Evolutionary conservation across 2,113 vertebrate genomes (phyloP), one percentile per base, ranked within the genome.

Genomic region (Hiodon alosoides): DNA sequence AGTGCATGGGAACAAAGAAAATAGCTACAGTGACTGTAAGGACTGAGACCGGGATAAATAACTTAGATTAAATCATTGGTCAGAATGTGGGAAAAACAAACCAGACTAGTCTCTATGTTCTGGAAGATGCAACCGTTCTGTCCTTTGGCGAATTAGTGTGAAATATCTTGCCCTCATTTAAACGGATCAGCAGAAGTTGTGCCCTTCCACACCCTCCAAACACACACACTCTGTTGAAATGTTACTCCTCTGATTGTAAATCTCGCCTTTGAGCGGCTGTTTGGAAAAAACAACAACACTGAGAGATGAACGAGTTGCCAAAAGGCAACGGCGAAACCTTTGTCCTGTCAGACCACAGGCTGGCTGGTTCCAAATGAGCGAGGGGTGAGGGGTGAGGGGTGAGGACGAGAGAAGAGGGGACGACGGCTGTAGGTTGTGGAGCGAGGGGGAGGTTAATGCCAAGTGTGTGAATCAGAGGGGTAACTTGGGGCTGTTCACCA

Each of bases 401-500:
- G 50, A 7, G 6, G 61, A 17, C 16, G 47, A 51, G 16, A 2
- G 59, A 54, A 10, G 51, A 46, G 31, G 47, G 11, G 8, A 16
- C 10, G 11, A 13, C 2, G 5, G 3, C 31, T 31, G 31, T 31
- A 60, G 62, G 60, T 58, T 10, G 72, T 76, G 82, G 64, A 70
- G 69, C 74, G 79, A 80, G 67, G 76, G 69, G 77, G 66, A 67
- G 77, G 71, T 31, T 31, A 31, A 88, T 87, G 83, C 85, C 81
- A 81, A 73, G 55, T 78, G 81, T 62, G 79, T 89, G 86, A 86
- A 86, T 90, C 88, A 89, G 83, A 84, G 82, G 80, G 86, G 83
- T 86, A 89, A 87, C 84, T 85, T 86, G 82, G 77, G 74, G 54
- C 74, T 80, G 78, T 78, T 82, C 81, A 77, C 78, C 75, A 82